These are phyloP conservation scores for Sitophilus oryzae DNA, from an alignment of 1,140 invertebrate genomes.

Conservation along the genomic window DNA sequence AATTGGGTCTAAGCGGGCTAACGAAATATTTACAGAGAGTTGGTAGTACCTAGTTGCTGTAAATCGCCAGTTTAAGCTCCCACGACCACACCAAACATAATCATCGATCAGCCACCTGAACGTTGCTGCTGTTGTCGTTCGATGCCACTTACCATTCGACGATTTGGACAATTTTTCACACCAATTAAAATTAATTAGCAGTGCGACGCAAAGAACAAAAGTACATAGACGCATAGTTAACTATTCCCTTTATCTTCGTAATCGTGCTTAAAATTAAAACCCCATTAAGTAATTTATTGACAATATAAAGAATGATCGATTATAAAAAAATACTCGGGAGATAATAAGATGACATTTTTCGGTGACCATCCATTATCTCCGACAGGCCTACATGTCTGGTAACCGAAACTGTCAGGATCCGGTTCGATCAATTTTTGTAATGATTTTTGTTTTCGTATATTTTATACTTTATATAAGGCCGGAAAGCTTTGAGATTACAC, in stretches of 20 bases:
- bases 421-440: slow-evolving; percentile 26
- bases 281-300: slow-evolving; percentile 25
- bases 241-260: slow-evolving; percentile 9
- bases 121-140: background rate
- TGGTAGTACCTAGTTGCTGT: too few species aligned
- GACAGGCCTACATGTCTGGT: slow-evolving; percentile 24
- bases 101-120: background rate
- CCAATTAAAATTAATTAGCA: slow-evolving; percentile 7
- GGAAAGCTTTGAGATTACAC: slow-evolving; percentile 3
- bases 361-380: slow-evolving; percentile 19
- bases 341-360: slow-evolving; percentile 26
- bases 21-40: too few species aligned
- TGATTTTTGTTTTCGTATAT: slow-evolving; percentile 26
- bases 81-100: too few species aligned
- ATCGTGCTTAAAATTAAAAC: slow-evolving; percentile 22
- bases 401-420: slow-evolving; percentile 21
- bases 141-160: background rate
- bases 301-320: slow-evolving; percentile 28
- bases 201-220: slow-evolving; percentile 1
- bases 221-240: slow-evolving; percentile 14
- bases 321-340: slow-evolving; percentile 18
- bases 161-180: slow-evolving; percentile 3
- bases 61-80: too few species aligned
- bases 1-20: too few species aligned
- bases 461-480: slow-evolving; percentile 19